Base-by-base conservation (phyloP, 2,888 invertebrate species). In the Litoditis marina region DNA sequence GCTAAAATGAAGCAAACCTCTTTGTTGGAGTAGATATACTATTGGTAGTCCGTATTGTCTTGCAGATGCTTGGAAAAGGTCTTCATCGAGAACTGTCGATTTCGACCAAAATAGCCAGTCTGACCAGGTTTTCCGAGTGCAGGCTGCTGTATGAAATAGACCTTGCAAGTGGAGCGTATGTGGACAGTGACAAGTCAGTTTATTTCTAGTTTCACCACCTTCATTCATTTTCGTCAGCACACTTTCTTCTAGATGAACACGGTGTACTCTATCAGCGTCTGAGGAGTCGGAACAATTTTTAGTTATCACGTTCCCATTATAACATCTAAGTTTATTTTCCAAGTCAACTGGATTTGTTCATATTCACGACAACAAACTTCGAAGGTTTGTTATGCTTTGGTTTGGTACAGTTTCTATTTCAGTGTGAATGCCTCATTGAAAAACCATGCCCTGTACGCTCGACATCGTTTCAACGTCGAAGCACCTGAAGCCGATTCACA, bases 381-480 rank as follows among this genome's bases (percentile, higher is more conserved):
- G n/a, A n/a, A n/a, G n/a, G n/a, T n/a, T n/a, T n/a, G 6, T 30
- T 31, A 42, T 7, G 16, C 13, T 6, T 42, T 16, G 22, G 2
- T 27, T 32, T 31, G 3, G 36, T 32, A 19, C 27, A 19, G n/a
- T 36, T 27, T 16, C 11, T n/a, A 8, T 34, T 61, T 19, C 27
- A 61, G 61, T n/a, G 42, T 46, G 22, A 61, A 61, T 49, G 32
- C 54, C 25, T 55, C 61, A 7, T 55, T 61, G 2, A 19, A 42
- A n/a, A 22, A 34, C 47, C 54, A 61, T 19, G 6, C 22, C 11
- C 47, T 55, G 28, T 27, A 30, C 19, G 27, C 55, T 27, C 27
- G 47, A 28, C 54, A 61, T 55, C 30, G 49, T 4, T 61, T 61
- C 49, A 49, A 61, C 19, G 55, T 61, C 13, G 61, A 61, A 28